Base-by-base conservation (phyloP, 2,113 vertebrate genomes). In the Eolophus roseicapilla region DNA sequence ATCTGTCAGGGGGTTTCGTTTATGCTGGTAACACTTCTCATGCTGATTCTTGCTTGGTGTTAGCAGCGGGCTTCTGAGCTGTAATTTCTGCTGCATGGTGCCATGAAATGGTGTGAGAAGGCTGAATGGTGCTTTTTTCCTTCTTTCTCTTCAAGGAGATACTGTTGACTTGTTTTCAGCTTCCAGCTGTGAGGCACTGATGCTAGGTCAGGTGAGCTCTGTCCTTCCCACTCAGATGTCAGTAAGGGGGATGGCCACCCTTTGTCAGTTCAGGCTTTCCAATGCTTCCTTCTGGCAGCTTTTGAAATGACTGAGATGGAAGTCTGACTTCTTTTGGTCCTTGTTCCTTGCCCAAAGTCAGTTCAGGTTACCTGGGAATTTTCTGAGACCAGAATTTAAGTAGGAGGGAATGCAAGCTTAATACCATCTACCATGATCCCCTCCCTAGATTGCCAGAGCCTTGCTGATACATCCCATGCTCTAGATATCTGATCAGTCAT, bases 121-220 rank as follows among this genome's bases (percentile, higher is more conserved):
- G 25, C 65, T 41, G 69, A 94, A 74, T 67, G 77, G 77, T 95
- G 83, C 88, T 92, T 93, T 94, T 94, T 85, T 74, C 39, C 60
- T 87, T 71, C 63, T 80, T 92, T 71, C 41, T 93, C 49, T 29
- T 89, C 17, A 63, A 93, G 65, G 77, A 89, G 59, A 46, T 93
- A 46, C n/a, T 77, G 14, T 77, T 87, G 70, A 90, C 37, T 65
- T 76, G 46, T 84, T 93, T 80, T 92, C 86, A 84, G 12, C 84
- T 52, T 95, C 70, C 74, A 74, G 59, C 59, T 85, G 76, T 4
- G 11, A 82, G 88, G 70, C 77, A 73, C 63, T 80, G 41, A 75
- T 87, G 49, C 65, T 89, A 52, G 78, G 74, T 93, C 77, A 91
- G 88, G 69, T 92, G 88, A 96, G 57, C 63, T 46, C 55, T 37